Base-by-base conservation (phyloP, 2,113 vertebrate genomes). In the Prunella himalayana region DNA sequence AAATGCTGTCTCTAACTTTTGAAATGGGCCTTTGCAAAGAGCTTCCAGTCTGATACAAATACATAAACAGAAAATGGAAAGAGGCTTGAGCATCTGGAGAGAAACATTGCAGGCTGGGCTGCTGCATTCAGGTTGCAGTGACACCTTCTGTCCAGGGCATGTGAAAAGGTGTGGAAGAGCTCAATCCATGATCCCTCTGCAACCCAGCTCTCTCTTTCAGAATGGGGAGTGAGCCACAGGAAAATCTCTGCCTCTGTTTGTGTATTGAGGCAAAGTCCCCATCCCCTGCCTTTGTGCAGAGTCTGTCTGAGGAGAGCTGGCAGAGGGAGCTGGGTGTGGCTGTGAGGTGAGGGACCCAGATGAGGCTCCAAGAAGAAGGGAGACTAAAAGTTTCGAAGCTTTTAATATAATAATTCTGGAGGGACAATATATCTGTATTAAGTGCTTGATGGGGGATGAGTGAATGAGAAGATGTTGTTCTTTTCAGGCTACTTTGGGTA, bases 121-220 rank as follows among this genome's bases (percentile, higher is more conserved):
- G 42, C 69, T 66, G 61, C 11, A 2, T 5, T 33, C 20, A 50
- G 39, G 10, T 18, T 71, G 20, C n/a, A 68, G 5, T 0, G 2
- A 7, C 3, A 3, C 0, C 0, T 79, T 86, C 25, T 51, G 11
- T 16, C 5, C 76, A 66, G 56, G 22, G n/a, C 10, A 10, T 2
- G 24, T 54, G 47, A 19, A 50, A 33, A 23, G 47, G 24, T 7
- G 12, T 35, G 41, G n/a, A 49, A 68, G 14, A 42, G 27, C 45
- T 84, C 0, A 0, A 21, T 19, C 61, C 16, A 0, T 6, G 25
- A 50, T 42, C 39, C 21, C 24, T 59, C 30, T 49, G 11, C 19
- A 57, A 5, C 4, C 22, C 86, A 69, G 30, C 18, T 16, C 30
- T 54, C 11, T 21, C 35, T 28, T 22, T 45, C 53, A 49, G 31